Evolutionary conservation across 2,797 vertebrate species (phyloP).

Genomic region (Acrossocheilus wenchowensis): DNA sequence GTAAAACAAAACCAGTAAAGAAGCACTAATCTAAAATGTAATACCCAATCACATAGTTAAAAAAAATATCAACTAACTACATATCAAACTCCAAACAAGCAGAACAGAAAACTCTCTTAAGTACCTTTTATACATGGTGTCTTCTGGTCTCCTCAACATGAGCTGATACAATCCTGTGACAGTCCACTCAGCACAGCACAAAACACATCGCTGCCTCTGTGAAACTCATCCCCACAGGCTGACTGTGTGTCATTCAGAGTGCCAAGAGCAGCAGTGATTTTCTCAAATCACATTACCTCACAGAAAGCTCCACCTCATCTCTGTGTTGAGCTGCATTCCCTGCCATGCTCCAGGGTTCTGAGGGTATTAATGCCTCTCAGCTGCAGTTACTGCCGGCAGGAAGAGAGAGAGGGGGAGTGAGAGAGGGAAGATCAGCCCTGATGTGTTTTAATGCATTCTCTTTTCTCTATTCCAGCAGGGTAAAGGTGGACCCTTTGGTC

Average conservation of each 20-base stretch:
- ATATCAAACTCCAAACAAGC: neutral
- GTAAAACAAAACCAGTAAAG: neutral
- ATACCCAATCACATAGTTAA: neutral
- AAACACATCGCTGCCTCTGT: slow-evolving; percentile 50
- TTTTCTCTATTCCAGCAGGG: neutral
- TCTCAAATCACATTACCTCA: slow-evolving; percentile 63
- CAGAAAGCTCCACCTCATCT: slow-evolving; percentile 59
- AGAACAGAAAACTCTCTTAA: slow-evolving; percentile 10
- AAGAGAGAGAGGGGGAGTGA: slow-evolving; percentile 27
- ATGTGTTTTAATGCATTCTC: slow-evolving; percentile 17
- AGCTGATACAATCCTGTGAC: slow-evolving; percentile 40
- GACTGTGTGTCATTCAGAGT: slow-evolving; percentile 43
- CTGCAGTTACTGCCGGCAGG: slow-evolving; percentile 43
- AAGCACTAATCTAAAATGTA: neutral
- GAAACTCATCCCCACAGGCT: slow-evolving; percentile 49
- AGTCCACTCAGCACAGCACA: slow-evolving; percentile 51
- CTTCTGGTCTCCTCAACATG: slow-evolving; percentile 43
- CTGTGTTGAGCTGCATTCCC: slow-evolving; percentile 50
- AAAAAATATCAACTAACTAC: neutral
- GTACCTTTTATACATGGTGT: slow-evolving; percentile 48
- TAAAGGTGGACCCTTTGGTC: slow-evolving; percentile 17
- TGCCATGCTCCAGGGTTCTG: slow-evolving; percentile 53
- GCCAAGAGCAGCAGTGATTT: slow-evolving; percentile 46
- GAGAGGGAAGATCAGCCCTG: slow-evolving; percentile 13
- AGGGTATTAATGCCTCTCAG: slow-evolving; percentile 57